Base-by-base conservation (phyloP, 2,888 invertebrate genomes). In the Hypsopygia costalis region DNA sequence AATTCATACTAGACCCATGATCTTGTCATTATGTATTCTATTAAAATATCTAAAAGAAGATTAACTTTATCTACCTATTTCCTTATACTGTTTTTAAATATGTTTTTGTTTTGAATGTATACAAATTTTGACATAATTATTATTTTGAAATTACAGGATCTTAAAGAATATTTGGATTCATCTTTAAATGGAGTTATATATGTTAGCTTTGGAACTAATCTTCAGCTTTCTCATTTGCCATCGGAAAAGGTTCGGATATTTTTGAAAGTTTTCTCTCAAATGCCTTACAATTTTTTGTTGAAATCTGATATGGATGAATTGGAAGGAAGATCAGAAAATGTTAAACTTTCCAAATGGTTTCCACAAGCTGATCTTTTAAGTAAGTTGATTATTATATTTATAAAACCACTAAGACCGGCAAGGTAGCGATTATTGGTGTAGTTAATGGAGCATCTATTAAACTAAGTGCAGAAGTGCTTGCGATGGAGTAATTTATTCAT, bases 261-360 rank as follows among this genome's bases (percentile, higher is more conserved):
- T 25, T 11, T 73, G 0, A 52, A 57, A 11, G 74, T 66, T 0
- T 71, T 82, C 38, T 58, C 64, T 1, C 43, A 57, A 30, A 42
- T 81, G 30, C 73, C 72, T 3, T 79, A 76, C 41, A 59, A 69
- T 21, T 65, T 83, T 6, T 34, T 83, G 5, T 81, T 75, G 74
- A 81, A 79, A 53, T 77, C 69, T 65, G 69, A 76, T 41, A 53
- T 51, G 1, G 68, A 72, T 4, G 42, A 41, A 27, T 50, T 76
- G 43, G 57, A 56, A 1, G 49, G 47, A 29, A 29, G 52, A 16
- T 60, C 77, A 0, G 40, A 51, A 11, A 81, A 65, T 32, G 49
- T 62, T 1, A 51, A 41, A 34, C 48, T 51, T 29, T 40, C 49
- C 1, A 56, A 60, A 35, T 61, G 59, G 59, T 47, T 61, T 11